Evolutionary conservation across 2,797 vertebrate genomes (phyloP), one percentile per base, ranked within the genome.

Genomic region (Sylvilagus floridanus): DNA sequence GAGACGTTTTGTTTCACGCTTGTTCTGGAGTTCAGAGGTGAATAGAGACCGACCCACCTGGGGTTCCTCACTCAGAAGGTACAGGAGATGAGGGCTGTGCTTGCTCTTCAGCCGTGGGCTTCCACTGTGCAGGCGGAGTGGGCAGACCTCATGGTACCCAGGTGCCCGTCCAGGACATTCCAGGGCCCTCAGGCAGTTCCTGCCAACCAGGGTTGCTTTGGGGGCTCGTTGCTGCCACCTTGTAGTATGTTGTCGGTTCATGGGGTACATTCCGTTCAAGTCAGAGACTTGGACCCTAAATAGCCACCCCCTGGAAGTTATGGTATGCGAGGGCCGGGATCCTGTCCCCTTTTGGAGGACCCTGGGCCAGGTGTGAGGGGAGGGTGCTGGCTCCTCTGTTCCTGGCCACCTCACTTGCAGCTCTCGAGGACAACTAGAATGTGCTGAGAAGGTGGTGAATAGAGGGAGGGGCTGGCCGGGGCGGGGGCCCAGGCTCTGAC

Each of bases 1-100:
- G 65, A 96, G 82, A 50, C n/a, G 26, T 37, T 62, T 93, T 17
- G 21, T 52, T 84, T 63, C 8, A 30, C 69, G 93, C 92, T 96
- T 35, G 50, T 65, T 90, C 73, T 93, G 85, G 14, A 89, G 89
- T 73, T 35, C 11, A 14, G 54, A 95, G 88, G 93, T 32, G 69
- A 76, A 92, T 37, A 57, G 77, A 91, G 88, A 79, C 2, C 0
- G 9, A 62, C 83, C 93, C 17, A 24, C 96, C 90, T 26, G 69
- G 26, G 42, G 84, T 47, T 96, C 62, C 13, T 2, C 42, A 60
- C 54, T 81, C 16, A 91, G 79, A 32, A 26, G 63, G 57, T 13
- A 16, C 11, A 62, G 84, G 32, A 28, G 73, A 72, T 72, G 90
- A 95, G 12, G 94, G 13, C 12, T 90, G 37, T 94, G 26, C 66